These are phyloP conservation scores for Oryzias woworae DNA, from an alignment of 2,113 vertebrate genomes.

Conservation along the genomic window DNA sequence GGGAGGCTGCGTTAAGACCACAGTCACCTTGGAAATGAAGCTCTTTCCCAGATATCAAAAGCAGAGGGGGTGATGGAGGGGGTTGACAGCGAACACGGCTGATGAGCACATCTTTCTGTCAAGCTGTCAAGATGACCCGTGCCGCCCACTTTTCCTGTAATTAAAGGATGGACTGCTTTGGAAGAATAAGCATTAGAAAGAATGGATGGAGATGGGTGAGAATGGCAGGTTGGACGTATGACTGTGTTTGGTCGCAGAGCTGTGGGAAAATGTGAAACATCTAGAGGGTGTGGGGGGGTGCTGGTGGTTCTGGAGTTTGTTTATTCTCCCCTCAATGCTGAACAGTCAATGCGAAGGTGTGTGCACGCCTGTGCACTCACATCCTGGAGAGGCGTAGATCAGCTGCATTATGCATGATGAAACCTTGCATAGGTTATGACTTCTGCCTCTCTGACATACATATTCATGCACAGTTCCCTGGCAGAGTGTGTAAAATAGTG, in stretches of 20 bases:
- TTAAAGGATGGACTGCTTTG: conserved; percentile 4
- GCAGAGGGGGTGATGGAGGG: background rate
- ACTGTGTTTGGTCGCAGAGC: conserved; percentile 20
- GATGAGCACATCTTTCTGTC: conserved; percentile 3
- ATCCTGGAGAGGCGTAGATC: conserved; percentile 68
- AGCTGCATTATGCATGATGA: conserved; percentile 79
- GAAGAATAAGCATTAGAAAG: background rate
- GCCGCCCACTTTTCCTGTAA: conserved; percentile 22
- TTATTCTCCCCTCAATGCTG: conserved; percentile 59
- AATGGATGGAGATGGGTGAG: conserved; percentile 1
- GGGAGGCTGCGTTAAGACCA: conserved; percentile 22
- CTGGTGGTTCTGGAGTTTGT: conserved; percentile 55
- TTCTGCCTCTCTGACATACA: conserved; percentile 71
- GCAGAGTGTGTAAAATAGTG: conserved; percentile 74
- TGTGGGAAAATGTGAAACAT: conserved; percentile 23
- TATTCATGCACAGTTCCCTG: conserved; percentile 70
- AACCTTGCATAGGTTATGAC: conserved; percentile 78
- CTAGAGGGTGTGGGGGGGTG: conserved; percentile 42
- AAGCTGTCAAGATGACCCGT: conserved; percentile 4
- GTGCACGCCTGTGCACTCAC: conserved; percentile 25
- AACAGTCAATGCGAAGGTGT: conserved; percentile 39
- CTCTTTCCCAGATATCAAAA: conserved; percentile 36
- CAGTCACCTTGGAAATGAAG: conserved; percentile 22
- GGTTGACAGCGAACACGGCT: conserved; percentile 7
- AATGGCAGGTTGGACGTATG: background rate